Conservation (phyloP, 2,113 vertebrate genomes). For the zebrafish (Danio rerio) region GRCz12tu NC_133196.1:29298501-29299000, state of each 20-base stretch:
- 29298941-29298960: constrained; percentile 95
- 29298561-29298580: neutral
- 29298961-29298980: constrained; percentile 88
- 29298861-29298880: constrained; percentile 25
- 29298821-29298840: neutral
- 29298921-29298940: constrained; percentile 92
- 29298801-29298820: constrained; percentile 29
- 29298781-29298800: constrained; percentile 9
- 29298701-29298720: constrained; percentile 57
- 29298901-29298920: neutral
- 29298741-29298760: neutral
- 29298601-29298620: neutral
- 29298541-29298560: neutral
- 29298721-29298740: constrained; percentile 48
- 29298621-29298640: constrained; percentile 37
- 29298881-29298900: constrained; percentile 15
- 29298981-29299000: constrained; percentile 77
- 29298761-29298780: neutral
- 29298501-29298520: neutral
- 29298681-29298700: constrained; percentile 46
- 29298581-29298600: neutral
- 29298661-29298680: constrained; percentile 47
- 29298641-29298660: constrained; percentile 46
- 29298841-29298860: constrained; percentile 31
- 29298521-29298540: neutral